A percentile compares a stretch with the other conserved stretches of the same genome.
phyloP scores from a whole-genome alignment of 2,888 invertebrate species.

The Neoitamus cyanurus region DNA sequence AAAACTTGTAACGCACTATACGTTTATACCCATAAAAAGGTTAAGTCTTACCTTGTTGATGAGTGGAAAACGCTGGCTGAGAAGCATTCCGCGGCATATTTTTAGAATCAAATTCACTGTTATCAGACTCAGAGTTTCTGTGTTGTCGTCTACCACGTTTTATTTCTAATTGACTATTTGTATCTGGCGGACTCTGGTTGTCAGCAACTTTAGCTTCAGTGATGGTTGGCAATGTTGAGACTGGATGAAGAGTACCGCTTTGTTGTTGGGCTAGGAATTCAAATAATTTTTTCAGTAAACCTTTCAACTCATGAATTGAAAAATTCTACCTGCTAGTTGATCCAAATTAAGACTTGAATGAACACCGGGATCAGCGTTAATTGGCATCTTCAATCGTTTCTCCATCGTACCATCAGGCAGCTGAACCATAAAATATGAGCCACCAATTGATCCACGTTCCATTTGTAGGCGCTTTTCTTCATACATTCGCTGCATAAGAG shows the following conservation, averaged over 20 bases:
- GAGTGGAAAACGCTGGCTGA: constrained; percentile 84
- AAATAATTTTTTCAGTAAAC: neutral
- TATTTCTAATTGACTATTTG: constrained; percentile 54
- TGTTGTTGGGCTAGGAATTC: constrained; percentile 62
- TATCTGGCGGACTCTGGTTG: constrained; percentile 54
- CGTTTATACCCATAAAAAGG: neutral
- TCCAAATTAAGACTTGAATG: constrained; percentile 92
- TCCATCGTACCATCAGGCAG: constrained; percentile 92
- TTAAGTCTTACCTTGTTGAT: constrained; percentile 69
- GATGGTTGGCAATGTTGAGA: constrained; percentile 89
- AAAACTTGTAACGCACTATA: too few species aligned
- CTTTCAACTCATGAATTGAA: neutral
- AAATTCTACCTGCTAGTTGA: constrained; percentile 71
- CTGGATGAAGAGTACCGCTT: constrained; percentile 83
- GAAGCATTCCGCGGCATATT: constrained; percentile 85
- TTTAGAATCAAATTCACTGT: constrained; percentile 58
- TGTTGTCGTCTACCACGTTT: constrained; percentile 58
- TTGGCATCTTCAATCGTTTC: constrained; percentile 86
- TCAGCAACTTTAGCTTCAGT: constrained; percentile 83
- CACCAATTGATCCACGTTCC: constrained; percentile 89
- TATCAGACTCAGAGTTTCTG: constrained; percentile 63
- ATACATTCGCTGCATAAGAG: constrained; percentile 89
- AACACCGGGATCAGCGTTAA: constrained; percentile 93
- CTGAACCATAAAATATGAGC: constrained; percentile 88
- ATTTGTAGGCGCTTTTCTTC: constrained; percentile 91